phyloP scores from a whole-genome alignment of 2,797 vertebrate genomes.

The Pseudotriccus pelzelni region DNA sequence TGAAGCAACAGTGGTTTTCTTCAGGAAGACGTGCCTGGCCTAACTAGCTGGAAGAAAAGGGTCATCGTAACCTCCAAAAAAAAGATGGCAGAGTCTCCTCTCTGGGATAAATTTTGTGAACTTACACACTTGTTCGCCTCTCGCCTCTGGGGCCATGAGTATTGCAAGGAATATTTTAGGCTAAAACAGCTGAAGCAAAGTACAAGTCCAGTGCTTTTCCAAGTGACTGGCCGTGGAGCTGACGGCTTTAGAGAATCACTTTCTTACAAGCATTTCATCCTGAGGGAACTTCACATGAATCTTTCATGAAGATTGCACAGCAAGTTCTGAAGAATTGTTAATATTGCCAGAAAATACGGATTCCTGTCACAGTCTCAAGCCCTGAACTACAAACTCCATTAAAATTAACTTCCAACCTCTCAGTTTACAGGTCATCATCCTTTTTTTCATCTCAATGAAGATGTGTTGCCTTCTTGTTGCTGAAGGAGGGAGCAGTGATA shows the following conservation, averaged over 20 bases:
- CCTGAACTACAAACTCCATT: neutral
- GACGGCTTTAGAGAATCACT: neutral
- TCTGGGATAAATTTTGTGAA: neutral
- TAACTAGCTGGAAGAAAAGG: neutral
- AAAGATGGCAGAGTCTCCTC: neutral
- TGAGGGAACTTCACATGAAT: slow-evolving; percentile 5
- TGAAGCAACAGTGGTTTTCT: neutral
- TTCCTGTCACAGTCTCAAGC: neutral
- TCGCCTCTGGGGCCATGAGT: neutral
- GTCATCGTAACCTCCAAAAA: neutral
- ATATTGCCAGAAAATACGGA: neutral
- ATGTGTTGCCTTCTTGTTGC: neutral
- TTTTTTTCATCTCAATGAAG: neutral
- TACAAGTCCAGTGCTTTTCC: slow-evolving; percentile 20
- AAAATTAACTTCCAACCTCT: neutral
- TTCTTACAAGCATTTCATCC: neutral
- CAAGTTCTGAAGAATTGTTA: neutral
- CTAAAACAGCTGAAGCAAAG: neutral
- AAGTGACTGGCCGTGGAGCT: neutral
- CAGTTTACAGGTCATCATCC: neutral
- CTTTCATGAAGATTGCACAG: neutral
- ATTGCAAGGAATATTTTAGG: neutral
- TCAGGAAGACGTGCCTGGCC: neutral
- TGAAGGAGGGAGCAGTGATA: neutral
- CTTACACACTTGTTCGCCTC: neutral